A percentile compares a stretch with the other conserved stretches of the same genome.
Evolutionary conservation across 2,797 vertebrate species (phyloP).

Genomic region (Ctenopoma kingsleyae): DNA sequence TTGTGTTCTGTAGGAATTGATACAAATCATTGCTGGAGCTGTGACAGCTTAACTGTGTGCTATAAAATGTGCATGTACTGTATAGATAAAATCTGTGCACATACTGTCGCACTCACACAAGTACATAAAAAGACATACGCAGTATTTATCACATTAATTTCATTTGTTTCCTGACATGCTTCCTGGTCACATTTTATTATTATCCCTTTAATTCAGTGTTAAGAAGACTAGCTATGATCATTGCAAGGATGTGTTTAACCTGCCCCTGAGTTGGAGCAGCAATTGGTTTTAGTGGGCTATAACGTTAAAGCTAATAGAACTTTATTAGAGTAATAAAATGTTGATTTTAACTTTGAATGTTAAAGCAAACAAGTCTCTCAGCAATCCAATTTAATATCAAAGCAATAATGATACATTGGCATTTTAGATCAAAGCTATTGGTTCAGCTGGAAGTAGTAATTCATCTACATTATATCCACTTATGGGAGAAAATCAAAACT

Average conservation of each 20-base stretch:
- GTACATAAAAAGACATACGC: neutral
- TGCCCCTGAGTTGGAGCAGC: neutral
- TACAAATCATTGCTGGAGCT: neutral
- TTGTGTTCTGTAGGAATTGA: neutral
- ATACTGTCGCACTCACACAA: no score
- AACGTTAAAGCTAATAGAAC: neutral
- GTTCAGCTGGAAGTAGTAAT: slow-evolving; percentile 1
- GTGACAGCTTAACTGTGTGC: slow-evolving; percentile 1
- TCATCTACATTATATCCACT: neutral
- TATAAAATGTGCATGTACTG: neutral
- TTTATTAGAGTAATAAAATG: slow-evolving; percentile 6
- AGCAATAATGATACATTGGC: neutral
- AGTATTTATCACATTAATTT: slow-evolving; percentile 27
- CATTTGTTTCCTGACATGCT: slow-evolving; percentile 23
- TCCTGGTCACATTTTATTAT: slow-evolving; percentile 19
- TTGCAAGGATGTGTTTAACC: neutral
- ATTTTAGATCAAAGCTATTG: neutral
- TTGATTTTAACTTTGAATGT: neutral
- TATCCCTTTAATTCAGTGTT: slow-evolving; percentile 26
- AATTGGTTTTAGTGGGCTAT: no score
- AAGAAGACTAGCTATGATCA: slow-evolving; percentile 8
- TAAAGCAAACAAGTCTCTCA: neutral
- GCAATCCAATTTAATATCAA: neutral
- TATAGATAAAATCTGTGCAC: slow-evolving; percentile 1
- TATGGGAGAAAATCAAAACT: slow-evolving; percentile 16